phyloP scores from a whole-genome alignment of 2,797 vertebrate genomes.

The Pseudopleuronectes americanus region DNA sequence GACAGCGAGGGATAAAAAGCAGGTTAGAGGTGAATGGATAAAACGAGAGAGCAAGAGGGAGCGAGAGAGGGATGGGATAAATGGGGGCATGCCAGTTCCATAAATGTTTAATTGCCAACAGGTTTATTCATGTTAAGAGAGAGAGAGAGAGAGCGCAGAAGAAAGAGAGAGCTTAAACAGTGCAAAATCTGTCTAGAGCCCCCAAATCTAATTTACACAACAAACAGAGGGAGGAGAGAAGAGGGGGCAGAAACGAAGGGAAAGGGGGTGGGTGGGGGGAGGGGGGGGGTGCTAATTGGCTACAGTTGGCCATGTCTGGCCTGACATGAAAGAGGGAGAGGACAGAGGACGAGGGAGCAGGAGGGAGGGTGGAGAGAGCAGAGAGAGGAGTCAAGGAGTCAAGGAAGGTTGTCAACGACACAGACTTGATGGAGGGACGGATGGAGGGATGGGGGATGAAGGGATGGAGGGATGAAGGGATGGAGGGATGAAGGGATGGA shows the following conservation, averaged over 20 bases:
- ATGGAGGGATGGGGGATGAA: slow-evolving; percentile 40
- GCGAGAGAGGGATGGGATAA: slow-evolving; percentile 72
- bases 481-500: slow-evolving; percentile 33
- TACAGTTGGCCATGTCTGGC: slow-evolving; percentile 86
- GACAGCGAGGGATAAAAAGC: slow-evolving; percentile 67
- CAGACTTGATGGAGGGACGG: slow-evolving; percentile 37
- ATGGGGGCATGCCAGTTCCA: slow-evolving; percentile 74
- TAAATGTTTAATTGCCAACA: slow-evolving; percentile 83
- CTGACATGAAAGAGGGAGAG: slow-evolving; percentile 79
- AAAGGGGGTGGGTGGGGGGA: slow-evolving; percentile 22
- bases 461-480: slow-evolving; percentile 43
- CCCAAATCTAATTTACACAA: slow-evolving; percentile 86
- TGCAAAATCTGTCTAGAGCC: slow-evolving; percentile 80
- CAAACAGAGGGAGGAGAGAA: slow-evolving; percentile 79
- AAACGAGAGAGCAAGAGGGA: slow-evolving; percentile 39
- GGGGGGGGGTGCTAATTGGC: slow-evolving; percentile 79
- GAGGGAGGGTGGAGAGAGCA: slow-evolving; percentile 59
- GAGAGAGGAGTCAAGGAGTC: slow-evolving; percentile 42
- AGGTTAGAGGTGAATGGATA: slow-evolving; percentile 71
- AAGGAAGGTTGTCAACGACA: slow-evolving; percentile 40
- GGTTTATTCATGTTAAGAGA: slow-evolving; percentile 80
- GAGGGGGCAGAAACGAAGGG: slow-evolving; percentile 65
- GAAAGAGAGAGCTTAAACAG: slow-evolving; percentile 74
- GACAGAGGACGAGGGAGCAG: slow-evolving; percentile 65
- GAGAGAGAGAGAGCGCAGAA: slow-evolving; percentile 59